These are phyloP conservation scores for Anarrhichthys ocellatus DNA, from an alignment of 2,113 vertebrate genomes.

Conservation along the genomic window DNA sequence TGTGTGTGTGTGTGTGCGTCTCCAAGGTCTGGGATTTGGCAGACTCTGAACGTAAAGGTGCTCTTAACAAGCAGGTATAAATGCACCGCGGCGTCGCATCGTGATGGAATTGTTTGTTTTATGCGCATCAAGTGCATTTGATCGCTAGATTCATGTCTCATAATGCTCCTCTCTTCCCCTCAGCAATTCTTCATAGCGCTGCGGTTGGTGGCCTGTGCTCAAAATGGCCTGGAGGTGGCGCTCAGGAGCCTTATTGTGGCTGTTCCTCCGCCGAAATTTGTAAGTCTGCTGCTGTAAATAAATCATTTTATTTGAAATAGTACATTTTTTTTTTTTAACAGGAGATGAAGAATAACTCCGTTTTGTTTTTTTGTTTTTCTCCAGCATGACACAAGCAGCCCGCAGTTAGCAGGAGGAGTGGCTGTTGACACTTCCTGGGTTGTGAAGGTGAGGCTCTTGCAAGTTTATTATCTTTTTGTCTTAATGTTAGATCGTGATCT, in stretches of 20 bases:
- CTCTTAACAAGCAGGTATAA: constrained; percentile 94
- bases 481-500: background rate
- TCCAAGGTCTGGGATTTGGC: constrained; percentile 97
- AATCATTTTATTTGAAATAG: background rate
- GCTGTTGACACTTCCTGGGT: constrained; percentile 89
- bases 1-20: constrained; percentile 22
- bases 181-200: constrained; percentile 98
- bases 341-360: background rate
- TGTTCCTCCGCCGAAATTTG: constrained; percentile 96
- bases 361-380: constrained; percentile 7
- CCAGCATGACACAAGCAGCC: constrained; percentile 91
- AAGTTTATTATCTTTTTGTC: background rate
- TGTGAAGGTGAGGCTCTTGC: constrained; percentile 88
- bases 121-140: background rate
- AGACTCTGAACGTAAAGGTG: constrained; percentile 94
- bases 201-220: constrained; percentile 95
- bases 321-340: background rate
- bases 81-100: background rate
- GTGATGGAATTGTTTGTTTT: background rate
- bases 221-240: constrained; percentile 97
- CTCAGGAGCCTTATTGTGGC: constrained; percentile 89
- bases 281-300: constrained; percentile 81
- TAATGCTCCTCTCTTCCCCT: constrained; percentile 30
- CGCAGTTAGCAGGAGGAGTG: constrained; percentile 84
- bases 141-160: background rate